Conservation (phyloP, 2,888 invertebrate species). For the Lagria hirta region DNA sequence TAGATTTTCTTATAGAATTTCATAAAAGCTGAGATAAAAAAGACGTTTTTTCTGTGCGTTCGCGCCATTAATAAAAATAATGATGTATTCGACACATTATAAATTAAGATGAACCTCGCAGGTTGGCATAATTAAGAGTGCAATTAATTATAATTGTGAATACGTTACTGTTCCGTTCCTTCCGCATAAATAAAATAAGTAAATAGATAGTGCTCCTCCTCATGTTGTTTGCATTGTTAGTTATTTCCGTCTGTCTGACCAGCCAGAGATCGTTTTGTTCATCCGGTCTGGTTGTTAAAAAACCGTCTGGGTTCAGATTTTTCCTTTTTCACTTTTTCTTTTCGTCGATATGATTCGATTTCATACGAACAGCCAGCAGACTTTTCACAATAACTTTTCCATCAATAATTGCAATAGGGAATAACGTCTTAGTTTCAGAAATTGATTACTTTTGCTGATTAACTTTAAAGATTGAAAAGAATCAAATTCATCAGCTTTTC, state of each 20-base stretch:
- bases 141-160: slow-evolving; percentile 27
- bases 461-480: no score
- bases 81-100: slow-evolving; percentile 10
- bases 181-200: slow-evolving; percentile 19
- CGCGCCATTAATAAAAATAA: slow-evolving; percentile 17
- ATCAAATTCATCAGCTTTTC: no score
- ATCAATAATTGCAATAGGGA: slow-evolving; percentile 7
- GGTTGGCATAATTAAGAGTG: slow-evolving; percentile 28
- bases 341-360: slow-evolving; percentile 6
- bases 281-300: slow-evolving; percentile 9
- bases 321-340: no score
- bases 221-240: slow-evolving; percentile 19
- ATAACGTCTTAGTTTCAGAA: slow-evolving; percentile 7
- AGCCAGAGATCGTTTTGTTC: slow-evolving; percentile 20
- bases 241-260: slow-evolving; percentile 20
- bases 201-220: no score
- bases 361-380: slow-evolving; percentile 3
- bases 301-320: no score
- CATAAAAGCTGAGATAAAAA: no score
- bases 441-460: slow-evolving; percentile 7
- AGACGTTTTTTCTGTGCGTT: slow-evolving; percentile 1
- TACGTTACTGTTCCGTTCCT: slow-evolving; percentile 21
- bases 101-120: slow-evolving; percentile 17
- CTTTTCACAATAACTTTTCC: slow-evolving; percentile 9
- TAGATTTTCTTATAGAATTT: no score